Percentiles rank a stretch among this genome's conserved stretches.
These are phyloP conservation scores for Psilopsiagon aurifrons DNA, from an alignment of 2,113 vertebrate species.

Conservation along the genomic window DNA sequence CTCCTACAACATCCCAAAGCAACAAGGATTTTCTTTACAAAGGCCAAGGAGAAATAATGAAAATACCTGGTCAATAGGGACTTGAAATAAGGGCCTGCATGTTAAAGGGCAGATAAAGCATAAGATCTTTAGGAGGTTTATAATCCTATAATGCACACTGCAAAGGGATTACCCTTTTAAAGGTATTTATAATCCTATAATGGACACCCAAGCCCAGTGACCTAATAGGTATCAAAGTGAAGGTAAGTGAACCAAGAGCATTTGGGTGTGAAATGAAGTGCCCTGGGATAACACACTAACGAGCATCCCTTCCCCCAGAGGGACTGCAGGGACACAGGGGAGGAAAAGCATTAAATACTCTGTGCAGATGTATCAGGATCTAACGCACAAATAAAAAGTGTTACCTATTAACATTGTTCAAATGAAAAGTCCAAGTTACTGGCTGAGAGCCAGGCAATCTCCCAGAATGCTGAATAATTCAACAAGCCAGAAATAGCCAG, in stretches of 20 bases:
- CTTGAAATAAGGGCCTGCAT: conserved; percentile 59
- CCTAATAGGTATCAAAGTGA: conserved; percentile 4
- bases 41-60: conserved; percentile 48
- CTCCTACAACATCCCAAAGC: background rate
- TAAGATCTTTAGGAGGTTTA: conserved; percentile 50
- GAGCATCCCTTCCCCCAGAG: background rate
- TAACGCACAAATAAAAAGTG: background rate
- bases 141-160: conserved; percentile 66
- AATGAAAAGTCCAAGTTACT: conserved; percentile 27
- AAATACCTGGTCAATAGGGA: conserved; percentile 58
- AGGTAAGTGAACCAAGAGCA: conserved; percentile 32
- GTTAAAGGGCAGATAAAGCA: conserved; percentile 67
- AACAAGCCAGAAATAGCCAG: conserved; percentile 60
- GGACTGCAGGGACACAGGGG: background rate
- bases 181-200: conserved; percentile 70
- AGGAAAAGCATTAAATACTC: conserved; percentile 25
- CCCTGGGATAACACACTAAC: conserved; percentile 30
- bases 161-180: conserved; percentile 66
- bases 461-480: conserved; percentile 75
- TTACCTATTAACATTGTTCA: conserved; percentile 28
- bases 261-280: conserved; percentile 55
- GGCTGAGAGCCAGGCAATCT: conserved; percentile 47
- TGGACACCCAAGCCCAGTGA: conserved; percentile 55
- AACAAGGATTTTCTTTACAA: conserved; percentile 56
- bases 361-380: background rate